Base-by-base conservation (phyloP, 2,888 invertebrate genomes). In the Andrena bucephala region DNA sequence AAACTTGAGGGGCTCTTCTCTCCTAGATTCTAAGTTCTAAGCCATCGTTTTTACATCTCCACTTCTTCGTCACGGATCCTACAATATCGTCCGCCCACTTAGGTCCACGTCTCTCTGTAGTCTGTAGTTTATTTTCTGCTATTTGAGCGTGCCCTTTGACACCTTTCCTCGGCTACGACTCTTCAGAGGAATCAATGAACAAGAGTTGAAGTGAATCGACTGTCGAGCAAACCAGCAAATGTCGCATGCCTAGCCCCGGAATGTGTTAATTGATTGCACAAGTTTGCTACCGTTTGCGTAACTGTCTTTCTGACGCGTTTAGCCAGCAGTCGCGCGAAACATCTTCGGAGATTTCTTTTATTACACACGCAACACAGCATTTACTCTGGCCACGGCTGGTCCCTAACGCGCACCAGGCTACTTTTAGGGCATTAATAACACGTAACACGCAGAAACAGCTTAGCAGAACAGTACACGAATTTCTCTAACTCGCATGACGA, bases 401-500 rank as follows among this genome's bases (percentile, higher is more conserved):
- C 50, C 60, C 81, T 52, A 27, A 68, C 71, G 59, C 63, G 63
- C 63, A 16, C 16, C 33, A 50, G 70, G 62, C 73, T 70, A 73
- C 8, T 52, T 24, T 36, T 59, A 76, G 33, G 66, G 52, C 10
- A 66, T 67, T 77, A 77, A 79, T 33, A 63, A 85, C 68, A 75
- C 79, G 65, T 68, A 78, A 83, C 80, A 60, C 70, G 54, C 80
- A 62, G 52, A 66, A 60, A 80, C 77, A 78, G 87, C 87, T 85
- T 78, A 74, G 81, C 76, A 27, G 71, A 81, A 74, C 67, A 71
- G 73, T 65, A 77, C 84, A 85, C 77, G 59, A 65, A 62, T 88
- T 62, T 82, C 59, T 86, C 83, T 88, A 89, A 89, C 83, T 89
- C 89, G 87, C 90, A 91, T 84, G 92, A 83, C 83, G 85, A 88